Base-by-base conservation (phyloP, 2,888 invertebrate species). In the Lasioglossum lativentre region DNA sequence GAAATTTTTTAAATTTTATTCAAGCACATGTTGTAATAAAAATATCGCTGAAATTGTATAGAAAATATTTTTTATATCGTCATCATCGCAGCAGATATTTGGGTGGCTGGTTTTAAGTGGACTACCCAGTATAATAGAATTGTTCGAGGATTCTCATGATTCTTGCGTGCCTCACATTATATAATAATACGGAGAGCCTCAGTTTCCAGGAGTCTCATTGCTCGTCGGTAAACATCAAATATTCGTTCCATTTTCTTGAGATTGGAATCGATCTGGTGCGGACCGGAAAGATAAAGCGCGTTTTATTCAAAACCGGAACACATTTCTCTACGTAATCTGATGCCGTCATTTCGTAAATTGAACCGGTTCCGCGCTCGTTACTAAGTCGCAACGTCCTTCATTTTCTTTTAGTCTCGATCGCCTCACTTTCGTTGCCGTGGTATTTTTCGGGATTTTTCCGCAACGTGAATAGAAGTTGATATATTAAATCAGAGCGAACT, bases 221-320 rank as follows among this genome's bases (percentile, higher is more conserved):
- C 16, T 8, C 30, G 40, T 68, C n/a, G 38, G 38, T 38, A 40
- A 68, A 68, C 68, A 68, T 68, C 68, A 40, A 68, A 68, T 34
- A 68, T 68, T 38, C 68, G 68, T 68, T 68, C 68, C 38, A 68
- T 68, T 68, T 68, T 68, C 68, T 68, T 68, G 68, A 68, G 40
- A 68, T 68, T 68, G 68, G 68, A 68, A 68, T 68, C 68, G 68
- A 68, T n/a, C 68, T 23, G 68, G 38, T 23, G 40, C 68, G 68
- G 38, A 34, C 68, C 68, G 68, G 68, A 68, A 68, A 40, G 68
- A 68, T 68, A 40, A 68, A 68, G 23, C 68, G 68, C 23, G 68
- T 68, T 68, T 68, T 68, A 68, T 68, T 68, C 68, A 68, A 68
- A 68, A 68, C 68, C 40, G 38, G 68, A 68, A 68, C 68, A 40